phyloP scores from a whole-genome alignment of 2,113 vertebrate species.

The Eupsittula cactorum region DNA sequence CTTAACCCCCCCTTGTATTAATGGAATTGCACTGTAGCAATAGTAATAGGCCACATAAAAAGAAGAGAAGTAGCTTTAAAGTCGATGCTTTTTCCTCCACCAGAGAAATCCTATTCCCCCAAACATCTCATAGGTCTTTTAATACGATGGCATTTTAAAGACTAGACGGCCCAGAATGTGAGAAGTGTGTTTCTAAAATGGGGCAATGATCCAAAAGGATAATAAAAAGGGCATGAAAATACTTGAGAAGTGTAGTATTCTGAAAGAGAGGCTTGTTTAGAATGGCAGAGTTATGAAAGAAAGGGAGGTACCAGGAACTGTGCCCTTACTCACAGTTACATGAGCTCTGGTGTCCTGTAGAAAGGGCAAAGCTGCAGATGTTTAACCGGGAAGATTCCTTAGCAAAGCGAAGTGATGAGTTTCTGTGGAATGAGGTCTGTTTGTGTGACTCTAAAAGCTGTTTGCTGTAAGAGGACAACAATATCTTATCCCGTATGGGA shows the following conservation, averaged over 20 bases:
- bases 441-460: not conserved
- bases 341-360: not conserved
- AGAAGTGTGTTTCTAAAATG: not conserved
- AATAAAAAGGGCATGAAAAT: not conserved
- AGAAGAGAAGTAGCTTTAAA: not conserved
- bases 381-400: not conserved
- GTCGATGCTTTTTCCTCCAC: not conserved
- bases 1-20: not conserved
- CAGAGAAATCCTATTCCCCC: not conserved
- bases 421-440: not conserved
- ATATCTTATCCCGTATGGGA: not conserved
- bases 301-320: not conserved
- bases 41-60: not conserved
- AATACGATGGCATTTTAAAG: not conserved
- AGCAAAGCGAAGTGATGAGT: rapidly evolving
- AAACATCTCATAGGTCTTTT: not conserved
- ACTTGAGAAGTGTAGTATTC: not conserved
- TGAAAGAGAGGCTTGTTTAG: not conserved
- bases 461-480: not conserved
- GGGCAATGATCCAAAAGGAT: not conserved
- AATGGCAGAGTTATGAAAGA: too few species aligned
- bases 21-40: not conserved
- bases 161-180: not conserved
- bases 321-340: rapidly evolving
- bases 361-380: not conserved